Base-by-base conservation (phyloP, 1,140 invertebrate genomes). In the Ridgeia piscesae region DNA sequence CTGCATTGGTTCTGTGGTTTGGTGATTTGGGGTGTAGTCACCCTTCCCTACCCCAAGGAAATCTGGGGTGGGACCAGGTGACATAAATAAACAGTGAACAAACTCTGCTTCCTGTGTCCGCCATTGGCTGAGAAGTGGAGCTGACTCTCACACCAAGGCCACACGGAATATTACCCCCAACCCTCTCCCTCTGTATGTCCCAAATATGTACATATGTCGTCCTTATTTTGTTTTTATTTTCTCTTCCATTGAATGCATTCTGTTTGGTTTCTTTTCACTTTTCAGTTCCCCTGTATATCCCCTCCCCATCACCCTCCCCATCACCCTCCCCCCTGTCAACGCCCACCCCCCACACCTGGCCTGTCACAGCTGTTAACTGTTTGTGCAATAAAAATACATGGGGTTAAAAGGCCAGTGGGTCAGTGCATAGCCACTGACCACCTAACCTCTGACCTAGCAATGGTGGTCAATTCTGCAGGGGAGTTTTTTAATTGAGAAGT, bases 321-420 rank as follows among this genome's bases (percentile, higher is more conserved):
- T 50, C 48, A 8, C 48, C 48, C 48, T 11, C 48, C 8, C 48
- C 48, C 48, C 48, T 50, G 8, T 50, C 48, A 8, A 50, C 48
- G 21, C 48, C 27, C 17, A 11, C 42, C 42, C 42, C 42, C 42
- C 42, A 42, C 42, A 42, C 58, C 58, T 21, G 27, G 2, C 27
- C 8, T 21, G 11, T 31, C 8, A 77, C 58, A 77, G 58, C 58
- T 77, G 58, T 77, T 77, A 21, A 8, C 58, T 77, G 42, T 42
- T n/a, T 42, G 58, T 77, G 58, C 58, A 77, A 77, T 77, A 77
- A 77, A 77, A 77, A 77, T 77, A 77, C 58, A 77, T 77, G 58
- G 58, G 58, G 58, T 77, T 17, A 77, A 77, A 77, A 77, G 58
- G 58, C 27, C 58, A 77, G 58, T 4, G 58, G 58, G 58, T 77